Evolutionary conservation across 2,113 vertebrate species (phyloP), one percentile per base, ranked within the genome.

Genomic region (Maccullochella peelii): DNA sequence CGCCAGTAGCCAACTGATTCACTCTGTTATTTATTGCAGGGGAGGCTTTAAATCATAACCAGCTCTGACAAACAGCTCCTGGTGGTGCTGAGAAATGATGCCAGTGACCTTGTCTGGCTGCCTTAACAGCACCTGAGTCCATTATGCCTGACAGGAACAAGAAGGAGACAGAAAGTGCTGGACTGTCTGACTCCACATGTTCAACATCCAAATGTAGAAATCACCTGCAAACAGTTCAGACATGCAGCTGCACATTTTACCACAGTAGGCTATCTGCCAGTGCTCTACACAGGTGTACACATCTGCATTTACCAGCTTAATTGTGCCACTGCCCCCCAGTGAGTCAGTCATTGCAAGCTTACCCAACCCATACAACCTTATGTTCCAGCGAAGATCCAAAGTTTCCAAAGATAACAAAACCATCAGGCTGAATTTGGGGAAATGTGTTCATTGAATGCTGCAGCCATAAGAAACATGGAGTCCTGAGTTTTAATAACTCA

Each of bases 1-100:
- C 2, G 83, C 88, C 63, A 75, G 77, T 69, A 57, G 79, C 73
- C 71, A 62, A 59, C 75, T 66, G 84, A 90, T 90, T 86, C 84
- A 61, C 76, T 77, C 58, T 44, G 83, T 86, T 91, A 93, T 93
- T 92, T 93, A 93, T 89, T 54, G 80, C 86, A 25, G 36, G 38
- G 16, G 67, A 78, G 65, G 85, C 77, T 80, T 79, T 92, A 90
- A 91, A 91, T 93, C 87, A 86, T 84, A 82, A 88, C 86, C 59
- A 21, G 63, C 78, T 85, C 68, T 82, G 89, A 89, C 80, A 89
- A 89, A 86, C 1, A 54, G 68, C 81, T 78, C 55, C 49, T 2
- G 15, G 68, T 68, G 72, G 68, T 6, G 4, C 54, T 84, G 87
- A 91, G 73, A 81, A 84, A 90, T 85, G 74, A 80, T 14, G 62